Evolutionary conservation across 2,113 vertebrate genomes (phyloP), one percentile per base, ranked within the genome.

Genomic region (Accipiter virgatus): DNA sequence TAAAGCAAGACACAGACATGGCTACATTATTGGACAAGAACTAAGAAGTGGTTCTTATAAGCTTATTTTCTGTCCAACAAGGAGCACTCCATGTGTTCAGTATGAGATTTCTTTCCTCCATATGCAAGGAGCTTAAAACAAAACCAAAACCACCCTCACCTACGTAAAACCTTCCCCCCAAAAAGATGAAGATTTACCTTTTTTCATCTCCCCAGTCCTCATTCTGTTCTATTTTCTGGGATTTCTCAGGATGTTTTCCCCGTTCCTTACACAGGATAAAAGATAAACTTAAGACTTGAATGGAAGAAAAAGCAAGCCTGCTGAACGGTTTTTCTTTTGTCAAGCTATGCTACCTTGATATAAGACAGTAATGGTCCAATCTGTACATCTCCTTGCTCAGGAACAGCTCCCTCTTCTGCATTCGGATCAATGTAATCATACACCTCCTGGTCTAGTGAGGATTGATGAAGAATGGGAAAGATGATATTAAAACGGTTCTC

Each of bases 401-500:
- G 98, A 84, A 98, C 98, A 95, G 98, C 97, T 96, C 98, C 97
- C 82, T 99, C 99, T 88, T 99, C 99, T 26, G 98, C 94, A 61
- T 94, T 99, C 52, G 98, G 98, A 73, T 99, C 99, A 97, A 99
- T 99, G 97, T 99, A 99, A 98, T 99, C 99, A 97, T 98, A 99
- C 4, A 98, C 97, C 93, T 99, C 99, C 97, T 99, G 99, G 98
- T 99, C 99, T 99, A 98, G 93, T 73, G 84, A 58, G 93, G 88
- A 96, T 97, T 85, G 91, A 96, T 29, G 73, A 92, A 95, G 68
- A 96, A 96, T 5, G 65, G 17, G 80, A 97, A 58, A 92, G 20
- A 85, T 21, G 9, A 34, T 16, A 92, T 61, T 70, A 81, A 92
- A 88, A 52, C 53, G 81, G 32, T 59, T 97, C 31, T 94, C 43